Conservation (phyloP, 2,113 vertebrate genomes). For the Cyprinodon variegatus region DNA sequence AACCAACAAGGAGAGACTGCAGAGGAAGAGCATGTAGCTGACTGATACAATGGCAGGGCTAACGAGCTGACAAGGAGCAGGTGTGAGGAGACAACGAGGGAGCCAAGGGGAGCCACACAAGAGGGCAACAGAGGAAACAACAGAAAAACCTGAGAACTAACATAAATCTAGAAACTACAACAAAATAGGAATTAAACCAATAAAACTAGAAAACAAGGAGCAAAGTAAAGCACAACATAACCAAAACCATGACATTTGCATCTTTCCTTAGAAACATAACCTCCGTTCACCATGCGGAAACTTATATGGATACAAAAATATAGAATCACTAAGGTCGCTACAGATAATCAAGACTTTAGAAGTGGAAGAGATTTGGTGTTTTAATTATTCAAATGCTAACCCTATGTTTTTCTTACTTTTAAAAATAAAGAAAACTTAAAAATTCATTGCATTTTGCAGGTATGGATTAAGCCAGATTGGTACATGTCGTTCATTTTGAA, state of each 20-base stretch:
- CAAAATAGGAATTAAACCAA: too few species aligned
- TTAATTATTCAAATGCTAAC: neutral
- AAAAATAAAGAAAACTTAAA: neutral
- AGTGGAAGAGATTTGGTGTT: conserved; percentile 5
- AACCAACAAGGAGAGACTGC: too few species aligned
- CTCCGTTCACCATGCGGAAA: conserved; percentile 10
- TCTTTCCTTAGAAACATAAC: conserved; percentile 28
- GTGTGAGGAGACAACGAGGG: too few species aligned
- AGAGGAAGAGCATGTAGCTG: too few species aligned
- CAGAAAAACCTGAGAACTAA: too few species aligned
- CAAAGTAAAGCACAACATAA: neutral
- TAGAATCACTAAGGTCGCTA: neutral
- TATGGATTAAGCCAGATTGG: too few species aligned
- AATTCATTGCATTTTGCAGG: neutral
- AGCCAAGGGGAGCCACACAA: too few species aligned
- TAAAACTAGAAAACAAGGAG: conserved; percentile 23
- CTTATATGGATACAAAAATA: conserved; percentile 18
- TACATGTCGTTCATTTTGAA: too few species aligned
- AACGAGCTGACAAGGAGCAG: too few species aligned
- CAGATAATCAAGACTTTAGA: neutral
- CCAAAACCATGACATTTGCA: conserved; percentile 10
- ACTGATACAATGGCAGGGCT: too few species aligned
- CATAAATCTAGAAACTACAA: too few species aligned
- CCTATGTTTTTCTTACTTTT: neutral
- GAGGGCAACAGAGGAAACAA: too few species aligned